Conservation (phyloP, 2,797 vertebrate species). For the Rhabdomys pumilio region DNA sequence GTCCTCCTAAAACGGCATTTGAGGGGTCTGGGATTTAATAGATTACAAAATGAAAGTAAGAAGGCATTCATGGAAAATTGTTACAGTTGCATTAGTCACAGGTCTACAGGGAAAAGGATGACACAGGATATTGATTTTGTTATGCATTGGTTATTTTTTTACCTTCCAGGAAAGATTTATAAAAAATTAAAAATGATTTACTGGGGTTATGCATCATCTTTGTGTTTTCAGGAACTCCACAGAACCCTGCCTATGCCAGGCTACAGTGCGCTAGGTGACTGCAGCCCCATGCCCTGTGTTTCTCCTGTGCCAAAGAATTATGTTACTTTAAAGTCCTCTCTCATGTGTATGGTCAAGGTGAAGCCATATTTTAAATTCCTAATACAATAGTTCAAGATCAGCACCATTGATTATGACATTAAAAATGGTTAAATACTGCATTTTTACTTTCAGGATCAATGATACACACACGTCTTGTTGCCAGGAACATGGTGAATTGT, state of each 20-base stretch:
- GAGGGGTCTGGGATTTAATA: background rate
- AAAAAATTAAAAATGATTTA: background rate
- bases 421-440: background rate
- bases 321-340: background rate
- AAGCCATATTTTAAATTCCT: conserved; percentile 39
- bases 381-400: background rate
- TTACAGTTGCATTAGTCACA: background rate
- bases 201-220: background rate
- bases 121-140: background rate
- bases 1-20: background rate
- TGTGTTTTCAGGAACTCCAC: background rate
- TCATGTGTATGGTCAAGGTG: background rate
- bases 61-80: too few relatives aligned
- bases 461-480: background rate
- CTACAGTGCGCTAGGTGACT: background rate
- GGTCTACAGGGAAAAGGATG: background rate
- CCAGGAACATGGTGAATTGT: background rate
- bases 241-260: background rate
- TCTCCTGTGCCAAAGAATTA: background rate
- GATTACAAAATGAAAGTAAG: too few relatives aligned
- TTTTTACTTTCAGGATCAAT: conserved; percentile 6
- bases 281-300: background rate
- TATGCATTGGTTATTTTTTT: background rate
- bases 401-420: background rate
- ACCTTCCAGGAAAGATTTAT: background rate